Base-by-base conservation (phyloP, 2,797 vertebrate genomes). In the Ptychadena robeensis region DNA sequence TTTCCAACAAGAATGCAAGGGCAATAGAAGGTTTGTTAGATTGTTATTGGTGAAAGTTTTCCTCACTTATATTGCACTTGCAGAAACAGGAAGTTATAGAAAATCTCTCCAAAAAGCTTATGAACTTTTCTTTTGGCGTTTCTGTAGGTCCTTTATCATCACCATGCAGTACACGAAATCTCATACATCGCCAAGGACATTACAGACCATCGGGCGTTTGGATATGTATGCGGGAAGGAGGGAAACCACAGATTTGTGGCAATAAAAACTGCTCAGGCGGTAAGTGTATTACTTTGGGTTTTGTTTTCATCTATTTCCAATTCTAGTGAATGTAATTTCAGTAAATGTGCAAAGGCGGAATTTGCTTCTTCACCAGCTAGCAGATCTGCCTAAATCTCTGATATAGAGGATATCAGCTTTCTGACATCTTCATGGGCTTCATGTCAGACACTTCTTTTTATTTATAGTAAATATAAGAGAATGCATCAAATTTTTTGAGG, bases 171-270 rank as follows among this genome's bases (percentile, higher is more conserved):
- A 91, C 97, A 99, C 15, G 97, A 99, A 92, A 99, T 99, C 88
- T 99, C 98, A 85, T 99, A 99, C 93, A 99, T 99, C 0, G 98
- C 98, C 28, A 99, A 99, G 94, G 98, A 99, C 88, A 98, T 98
- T 92, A 99, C 98, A 25, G 98, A 99, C 92, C 97, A 99, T 91
- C 92, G 98, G 88, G 98, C 98, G 7, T 99, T 99, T 30, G 98
- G 98, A 89, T 99, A 98, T 15, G 95, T 99, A 15, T 99, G 98
- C 74, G 98, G 98, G 83, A 98, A 98, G 87, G 98, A 99, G 88
- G 98, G 98, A 77, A 96, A 99, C 89, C 98, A 99, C 83, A 96
- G 97, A 93, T 99, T 99, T 82, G 95, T 99, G 92, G 98, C 98
- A 87, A 98, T 99, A 90, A 99, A 99, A 92, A 98, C 97, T 1